Base-by-base conservation (phyloP, 2,797 vertebrate genomes). In the Babyrousa celebensis region DNA sequence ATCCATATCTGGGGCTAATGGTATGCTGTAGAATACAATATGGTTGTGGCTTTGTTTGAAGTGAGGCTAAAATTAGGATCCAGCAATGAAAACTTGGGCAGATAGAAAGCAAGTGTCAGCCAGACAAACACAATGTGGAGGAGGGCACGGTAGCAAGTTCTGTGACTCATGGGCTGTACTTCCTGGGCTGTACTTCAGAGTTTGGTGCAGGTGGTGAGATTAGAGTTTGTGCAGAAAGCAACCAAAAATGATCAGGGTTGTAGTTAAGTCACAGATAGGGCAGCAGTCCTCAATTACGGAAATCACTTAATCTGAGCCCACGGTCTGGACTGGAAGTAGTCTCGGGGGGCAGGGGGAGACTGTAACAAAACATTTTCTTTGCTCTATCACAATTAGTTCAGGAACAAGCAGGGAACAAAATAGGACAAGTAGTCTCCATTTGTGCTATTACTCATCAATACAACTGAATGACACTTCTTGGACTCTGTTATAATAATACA, bases 101-200 rank as follows among this genome's bases (percentile, higher is more conserved):
- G 29, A 68, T 3, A 88, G 29, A 56, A 6, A 86, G 54, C 65
- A 80, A 9, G 27, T 27, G 6, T 56, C 43, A 63, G 67, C 2
- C 21, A 65, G 5, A 1, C 1, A 5, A 20, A 29, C 54, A 27
- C 3, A 5, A 12, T 10, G 12, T 5, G 5, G 10, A n/a, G 1
- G 8, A 80, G 54, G 6, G n/a, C 3, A 0, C 6, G 14, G 36
- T 8, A n/a, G 48, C 0, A 83, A 67, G 52, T 0, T 25, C 5
- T 4, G 3, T n/a, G 58, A 52, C 40, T 25, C 15, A 3, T 1
- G 14, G 5, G 40, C 14, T 9, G 2, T 0, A 0, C 74, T n/a
- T 77, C 75, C 15, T 6, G 0, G 52, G 4, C 2, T 16, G 27
- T 32, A 5, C 5, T 63, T 16, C 16, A 27, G 36, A 62, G 6